A percentile compares a stretch with the other conserved stretches of the same genome.
phyloP scores from a whole-genome alignment of 1,140 invertebrate genomes.

The Drosophila elegans region DNA sequence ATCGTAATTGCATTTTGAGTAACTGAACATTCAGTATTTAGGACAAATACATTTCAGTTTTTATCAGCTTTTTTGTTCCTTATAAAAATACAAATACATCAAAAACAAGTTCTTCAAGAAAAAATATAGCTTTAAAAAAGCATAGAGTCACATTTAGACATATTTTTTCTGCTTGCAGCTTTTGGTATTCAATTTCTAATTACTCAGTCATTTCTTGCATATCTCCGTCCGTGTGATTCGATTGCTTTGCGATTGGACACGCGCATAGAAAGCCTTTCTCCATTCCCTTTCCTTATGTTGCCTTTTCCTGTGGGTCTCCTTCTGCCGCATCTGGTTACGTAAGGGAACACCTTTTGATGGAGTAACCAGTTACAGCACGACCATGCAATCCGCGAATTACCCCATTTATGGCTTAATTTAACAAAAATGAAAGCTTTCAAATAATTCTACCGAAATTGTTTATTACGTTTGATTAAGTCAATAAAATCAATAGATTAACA shows the following conservation, averaged over 20 bases:
- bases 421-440: too few relatives aligned
- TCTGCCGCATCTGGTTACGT: constrained; percentile 52
- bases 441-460: too few relatives aligned
- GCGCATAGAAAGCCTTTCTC: constrained; percentile 43
- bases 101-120: neutral
- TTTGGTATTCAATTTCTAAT: constrained; percentile 35
- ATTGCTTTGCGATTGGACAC: constrained; percentile 60
- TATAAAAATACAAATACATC: too few relatives aligned
- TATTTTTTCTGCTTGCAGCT: neutral
- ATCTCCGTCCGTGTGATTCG: constrained; percentile 28
- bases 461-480: too few relatives aligned
- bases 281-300: constrained; percentile 14
- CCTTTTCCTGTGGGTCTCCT: constrained; percentile 22
- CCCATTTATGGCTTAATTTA: neutral
- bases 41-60: neutral
- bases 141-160: neutral
- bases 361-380: constrained; percentile 14
- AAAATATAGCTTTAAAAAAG: neutral
- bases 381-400: constrained; percentile 26
- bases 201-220: constrained; percentile 20
- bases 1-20: constrained; percentile 4
- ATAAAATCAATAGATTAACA: too few relatives aligned
- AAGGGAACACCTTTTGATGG: constrained; percentile 18
- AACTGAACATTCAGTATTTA: neutral
- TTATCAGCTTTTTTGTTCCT: too few relatives aligned